Evolutionary conservation across 2,113 vertebrate genomes (phyloP).

Genomic region (Dasypus novemcinctus): DNA sequence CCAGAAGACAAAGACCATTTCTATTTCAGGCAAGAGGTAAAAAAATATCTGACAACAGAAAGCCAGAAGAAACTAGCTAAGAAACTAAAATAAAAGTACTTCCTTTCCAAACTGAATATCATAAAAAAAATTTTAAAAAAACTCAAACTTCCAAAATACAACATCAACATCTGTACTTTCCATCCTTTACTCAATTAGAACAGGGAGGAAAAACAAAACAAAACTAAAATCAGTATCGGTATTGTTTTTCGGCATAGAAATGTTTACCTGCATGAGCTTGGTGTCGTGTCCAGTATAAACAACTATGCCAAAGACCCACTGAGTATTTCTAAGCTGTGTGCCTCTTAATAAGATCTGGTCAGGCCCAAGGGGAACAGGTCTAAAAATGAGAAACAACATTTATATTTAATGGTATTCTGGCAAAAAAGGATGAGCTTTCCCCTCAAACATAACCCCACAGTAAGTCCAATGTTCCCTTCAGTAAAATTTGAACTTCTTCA

Average conservation of each 20-base stretch:
- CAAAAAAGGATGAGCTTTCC: background rate
- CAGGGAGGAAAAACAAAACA: background rate
- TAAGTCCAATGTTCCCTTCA: background rate
- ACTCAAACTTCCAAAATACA: background rate
- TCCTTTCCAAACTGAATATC: constrained; percentile 13
- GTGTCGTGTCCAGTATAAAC: constrained; percentile 98
- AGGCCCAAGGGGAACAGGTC: constrained; percentile 92
- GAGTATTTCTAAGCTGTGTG: constrained; percentile 96
- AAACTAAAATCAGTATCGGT: background rate
- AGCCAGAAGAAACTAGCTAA: background rate
- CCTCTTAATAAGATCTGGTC: constrained; percentile 96
- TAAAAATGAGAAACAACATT: constrained; percentile 79
- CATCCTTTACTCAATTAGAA: background rate
- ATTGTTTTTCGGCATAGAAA: constrained; percentile 44
- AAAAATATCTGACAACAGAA: background rate
- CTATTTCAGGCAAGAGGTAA: background rate
- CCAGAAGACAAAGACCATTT: background rate
- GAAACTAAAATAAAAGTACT: background rate
- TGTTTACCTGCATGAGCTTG: constrained; percentile 97
- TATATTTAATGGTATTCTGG: constrained; percentile 45
- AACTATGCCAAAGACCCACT: constrained; percentile 94
- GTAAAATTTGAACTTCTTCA: background rate
- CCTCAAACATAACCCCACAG: constrained; percentile 18
- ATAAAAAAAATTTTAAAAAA: background rate
- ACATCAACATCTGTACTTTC: background rate